Base-by-base conservation (phyloP, 92 coral and sea anemone genomes). In the Anthopleura xanthogrammica region DNA sequence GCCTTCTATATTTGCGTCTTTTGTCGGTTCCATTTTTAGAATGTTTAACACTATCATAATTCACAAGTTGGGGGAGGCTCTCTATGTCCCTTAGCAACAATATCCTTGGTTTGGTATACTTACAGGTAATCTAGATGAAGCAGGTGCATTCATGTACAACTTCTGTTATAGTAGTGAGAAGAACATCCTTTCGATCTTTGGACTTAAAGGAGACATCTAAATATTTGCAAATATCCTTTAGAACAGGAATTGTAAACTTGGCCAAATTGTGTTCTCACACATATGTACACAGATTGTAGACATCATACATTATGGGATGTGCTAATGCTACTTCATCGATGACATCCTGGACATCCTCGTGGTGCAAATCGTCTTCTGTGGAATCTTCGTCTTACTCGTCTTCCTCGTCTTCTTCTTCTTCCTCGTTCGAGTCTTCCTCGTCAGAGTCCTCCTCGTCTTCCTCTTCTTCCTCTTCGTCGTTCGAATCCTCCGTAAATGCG, bases 291-390 rank as follows among this genome's bases (percentile, higher is more conserved):
- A 83, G 20, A 60, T 83, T 75, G 74, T 83, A 83, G 20, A 76
- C 58, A 60, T 83, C 86, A 82, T 82, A 82, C 22, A 41, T 48
- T 55, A 82, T 57, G 42, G 85, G 79, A 46, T 82, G 85, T 41
- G 68, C 17, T 22, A 22, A 41, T 42, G 39, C 79, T 4, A 82
- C 48, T 12, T 82, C 65, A 24, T 42, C 65, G 10, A 82, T 42
- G 55, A 82, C 68, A 43, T 41, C 40, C 54, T 82, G 40, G 41
- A 41, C 46, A 50, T 40, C 71, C 14, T 23, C 24, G 17, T 48
- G 52, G 17, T 55, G 77, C 41, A 29, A 16, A 39, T 82, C 79
- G 79, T 41, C 85, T 41, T 68, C 78, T 17, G 39, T 20, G 50
- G 48, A 17, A 16, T 24, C 70, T 7, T 74, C 77, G n/a, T 62